Evolutionary conservation across 2,888 invertebrate species (phyloP).

Genomic region (Elmis aenea): DNA sequence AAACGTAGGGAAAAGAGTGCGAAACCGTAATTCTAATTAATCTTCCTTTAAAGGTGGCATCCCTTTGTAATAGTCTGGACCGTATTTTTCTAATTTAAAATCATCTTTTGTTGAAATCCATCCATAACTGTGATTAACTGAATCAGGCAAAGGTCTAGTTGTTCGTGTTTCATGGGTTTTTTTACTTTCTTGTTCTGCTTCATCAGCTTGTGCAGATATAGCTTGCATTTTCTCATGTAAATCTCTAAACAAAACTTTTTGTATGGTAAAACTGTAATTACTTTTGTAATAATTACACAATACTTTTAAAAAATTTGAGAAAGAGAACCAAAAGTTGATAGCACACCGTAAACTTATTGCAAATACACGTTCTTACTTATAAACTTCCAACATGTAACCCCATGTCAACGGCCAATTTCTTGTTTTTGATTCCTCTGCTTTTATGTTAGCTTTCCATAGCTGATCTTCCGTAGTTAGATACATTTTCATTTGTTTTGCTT

Average conservation of each 20-base stretch:
- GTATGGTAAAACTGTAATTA: not conserved
- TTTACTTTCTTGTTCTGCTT: constrained; percentile 7
- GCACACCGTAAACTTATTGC: no score
- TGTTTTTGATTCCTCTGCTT: constrained; percentile 10
- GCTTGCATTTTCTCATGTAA: constrained; percentile 21
- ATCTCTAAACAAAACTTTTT: constrained; percentile 12
- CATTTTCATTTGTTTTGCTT: constrained; percentile 7
- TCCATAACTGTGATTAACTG: constrained; percentile 24
- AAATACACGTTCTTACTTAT: constrained; percentile 13
- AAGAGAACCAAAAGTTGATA: no score
- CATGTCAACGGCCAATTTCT: constrained; percentile 18
- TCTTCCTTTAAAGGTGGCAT: no score
- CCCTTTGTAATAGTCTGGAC: constrained; percentile 21
- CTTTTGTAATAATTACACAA: not conserved
- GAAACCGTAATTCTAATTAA: no score
- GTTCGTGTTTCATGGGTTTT: constrained; percentile 22
- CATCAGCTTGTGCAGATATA: constrained; percentile 13
- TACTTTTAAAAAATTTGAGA: no score
- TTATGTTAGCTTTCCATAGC: constrained; percentile 13
- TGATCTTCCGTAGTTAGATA: constrained; percentile 14
- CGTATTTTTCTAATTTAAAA: constrained; percentile 26
- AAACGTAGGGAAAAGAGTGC: no score
- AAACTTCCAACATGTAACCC: constrained; percentile 23
- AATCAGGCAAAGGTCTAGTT: constrained; percentile 21
- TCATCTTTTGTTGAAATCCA: constrained; percentile 22